Base-by-base conservation (phyloP, 1,140 invertebrate species). In the Lordiphosa clarofinis region DNA sequence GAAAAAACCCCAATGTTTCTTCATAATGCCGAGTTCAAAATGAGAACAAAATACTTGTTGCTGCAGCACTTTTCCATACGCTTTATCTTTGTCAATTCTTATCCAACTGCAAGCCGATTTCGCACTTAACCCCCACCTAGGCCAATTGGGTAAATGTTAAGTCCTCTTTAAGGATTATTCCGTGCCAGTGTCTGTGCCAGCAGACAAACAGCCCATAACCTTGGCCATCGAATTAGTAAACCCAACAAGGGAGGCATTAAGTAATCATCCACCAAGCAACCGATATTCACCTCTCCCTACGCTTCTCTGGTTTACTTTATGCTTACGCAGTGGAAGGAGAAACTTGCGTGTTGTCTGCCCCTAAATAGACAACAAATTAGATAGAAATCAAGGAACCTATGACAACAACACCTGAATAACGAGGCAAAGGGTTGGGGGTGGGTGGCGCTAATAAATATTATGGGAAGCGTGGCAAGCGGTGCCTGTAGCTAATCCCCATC, bases 361-460 rank as follows among this genome's bases (percentile, higher is more conserved):
- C 69, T 84, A 78, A 84, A 84, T 84, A 78, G 72, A 73, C 68
- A 86, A 84, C 78, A 84, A 31, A 84, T 84, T 84, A 84, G 66
- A 59, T 64, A 52, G 54, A 49, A 73, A 58, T 66, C 66, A 65
- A 55, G 78, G 49, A 86, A 55, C 79, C 79, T 84, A 86, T 78
- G 78, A 84, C 78, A 84, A 84, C 68, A 84, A 73, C 79, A 82
- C 78, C 78, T 73, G 58, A 58, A 56, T 58, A 76, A 84, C 68
- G 43, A n/a, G 53, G 61, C 54, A 50, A 56, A 58, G 6, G 28
- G 28, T 1, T 64, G 47, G 5, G 5, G 48, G 66, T 38, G 55
- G 52, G 56, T 28, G 52, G 38, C 54, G 38, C 38, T 58, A 62
- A 43, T 68, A 81, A 74, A 67, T 68, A 56, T 57, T 48, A 50